phyloP scores from a whole-genome alignment of 2,797 vertebrate genomes.

The Poliocrania exsul region DNA sequence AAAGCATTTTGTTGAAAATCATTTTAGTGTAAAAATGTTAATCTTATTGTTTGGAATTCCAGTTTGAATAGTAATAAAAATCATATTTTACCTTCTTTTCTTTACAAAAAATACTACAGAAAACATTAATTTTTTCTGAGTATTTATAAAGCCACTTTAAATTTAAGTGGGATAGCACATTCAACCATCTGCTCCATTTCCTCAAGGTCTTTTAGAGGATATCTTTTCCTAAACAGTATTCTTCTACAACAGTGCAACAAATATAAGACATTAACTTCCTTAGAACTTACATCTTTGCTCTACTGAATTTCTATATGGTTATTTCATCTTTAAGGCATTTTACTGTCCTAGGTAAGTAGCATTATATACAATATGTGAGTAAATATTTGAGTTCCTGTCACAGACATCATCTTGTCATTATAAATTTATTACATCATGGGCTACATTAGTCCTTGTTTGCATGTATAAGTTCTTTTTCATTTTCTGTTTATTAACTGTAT shows the following conservation, averaged over 20 bases:
- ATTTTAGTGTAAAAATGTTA: neutral
- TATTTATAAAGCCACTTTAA: conserved; percentile 19
- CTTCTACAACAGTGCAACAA: neutral
- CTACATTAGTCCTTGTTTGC: neutral
- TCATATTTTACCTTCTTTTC: neutral
- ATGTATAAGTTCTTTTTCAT: neutral
- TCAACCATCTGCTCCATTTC: conserved; percentile 52
- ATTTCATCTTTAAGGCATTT: neutral
- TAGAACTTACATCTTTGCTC: neutral
- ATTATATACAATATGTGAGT: neutral
- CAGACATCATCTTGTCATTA: neutral
- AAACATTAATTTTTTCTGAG: neutral
- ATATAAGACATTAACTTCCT: neutral
- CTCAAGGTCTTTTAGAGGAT: conserved; percentile 58
- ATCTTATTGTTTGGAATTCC: neutral
- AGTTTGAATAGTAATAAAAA: neutral
- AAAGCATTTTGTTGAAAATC: neutral
- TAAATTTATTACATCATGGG: neutral
- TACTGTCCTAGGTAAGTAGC: neutral
- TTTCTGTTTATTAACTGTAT: neutral
- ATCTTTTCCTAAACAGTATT: neutral
- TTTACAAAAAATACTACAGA: neutral
- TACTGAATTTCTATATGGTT: neutral
- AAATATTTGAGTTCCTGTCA: neutral
- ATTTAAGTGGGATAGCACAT: neutral